Evolutionary conservation across 2,888 invertebrate genomes (phyloP).

Genomic region (Mimachlamys varia): DNA sequence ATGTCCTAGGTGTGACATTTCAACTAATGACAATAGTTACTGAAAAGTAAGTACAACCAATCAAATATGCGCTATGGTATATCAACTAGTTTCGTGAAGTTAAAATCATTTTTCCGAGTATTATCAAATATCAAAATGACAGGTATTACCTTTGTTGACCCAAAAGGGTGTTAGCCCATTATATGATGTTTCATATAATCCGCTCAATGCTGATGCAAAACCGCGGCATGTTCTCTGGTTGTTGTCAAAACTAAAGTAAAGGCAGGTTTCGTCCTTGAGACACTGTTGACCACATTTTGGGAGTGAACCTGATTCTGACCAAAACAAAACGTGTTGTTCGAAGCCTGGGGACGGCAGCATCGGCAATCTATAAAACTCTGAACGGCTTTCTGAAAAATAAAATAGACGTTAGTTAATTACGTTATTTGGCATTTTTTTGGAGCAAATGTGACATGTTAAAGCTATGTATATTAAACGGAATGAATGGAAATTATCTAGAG

Average conservation of each 20-base stretch:
- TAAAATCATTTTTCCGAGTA: too few species aligned
- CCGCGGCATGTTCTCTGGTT: background rate
- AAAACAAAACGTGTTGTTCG: background rate
- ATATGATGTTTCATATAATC: background rate
- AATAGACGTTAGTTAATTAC: background rate
- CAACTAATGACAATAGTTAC: background rate
- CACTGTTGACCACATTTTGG: background rate
- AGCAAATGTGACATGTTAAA: too few species aligned
- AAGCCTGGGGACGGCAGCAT: background rate
- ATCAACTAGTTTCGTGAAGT: background rate
- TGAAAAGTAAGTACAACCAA: background rate
- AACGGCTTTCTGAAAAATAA: background rate
- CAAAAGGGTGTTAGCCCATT: background rate
- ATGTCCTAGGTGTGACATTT: too few species aligned
- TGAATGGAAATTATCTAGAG: too few species aligned
- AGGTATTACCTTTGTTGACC: background rate
- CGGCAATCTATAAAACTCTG: background rate
- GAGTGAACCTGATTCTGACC: background rate
- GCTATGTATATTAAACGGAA: too few species aligned
- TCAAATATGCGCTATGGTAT: background rate
- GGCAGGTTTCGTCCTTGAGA: background rate
- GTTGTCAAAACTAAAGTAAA: background rate
- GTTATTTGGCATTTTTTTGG: too few species aligned
- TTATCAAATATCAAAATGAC: too few species aligned
- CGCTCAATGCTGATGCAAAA: background rate